Percentiles rank a stretch among this genome's conserved stretches.
phyloP scores from a whole-genome alignment of 2,797 vertebrate genomes.

The Intellagama lesueurii region DNA sequence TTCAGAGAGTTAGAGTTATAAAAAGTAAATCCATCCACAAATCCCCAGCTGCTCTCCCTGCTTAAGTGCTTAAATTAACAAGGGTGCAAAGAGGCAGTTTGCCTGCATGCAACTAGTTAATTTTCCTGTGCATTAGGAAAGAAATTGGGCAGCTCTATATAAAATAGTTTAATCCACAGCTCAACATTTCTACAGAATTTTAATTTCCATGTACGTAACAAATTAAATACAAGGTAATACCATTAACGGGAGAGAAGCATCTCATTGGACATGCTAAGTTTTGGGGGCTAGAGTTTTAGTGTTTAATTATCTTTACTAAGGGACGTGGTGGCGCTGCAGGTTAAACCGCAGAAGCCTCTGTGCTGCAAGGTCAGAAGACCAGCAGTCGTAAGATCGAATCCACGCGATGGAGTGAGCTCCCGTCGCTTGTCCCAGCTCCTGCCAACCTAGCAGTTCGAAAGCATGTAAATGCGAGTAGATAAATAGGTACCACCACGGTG shows the following conservation, averaged over 20 bases:
- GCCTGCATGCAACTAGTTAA: conserved; percentile 7
- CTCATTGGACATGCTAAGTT: background rate
- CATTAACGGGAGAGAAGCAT: background rate
- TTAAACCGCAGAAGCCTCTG: too few species aligned
- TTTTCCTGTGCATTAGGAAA: background rate
- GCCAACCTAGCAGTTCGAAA: too few species aligned
- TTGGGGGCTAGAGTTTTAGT: background rate
- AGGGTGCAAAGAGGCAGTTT: conserved; percentile 24
- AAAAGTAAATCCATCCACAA: conserved; percentile 66
- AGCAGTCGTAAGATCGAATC: too few species aligned
- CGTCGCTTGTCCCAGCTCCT: too few species aligned
- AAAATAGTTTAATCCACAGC: background rate
- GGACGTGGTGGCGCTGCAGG: too few species aligned
- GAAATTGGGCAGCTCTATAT: background rate
- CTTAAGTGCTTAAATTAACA: conserved; percentile 46
- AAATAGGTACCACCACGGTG: too few species aligned
- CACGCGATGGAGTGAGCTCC: too few species aligned
- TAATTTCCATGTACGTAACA: background rate
- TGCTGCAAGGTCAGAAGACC: too few species aligned
- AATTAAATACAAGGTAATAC: background rate
- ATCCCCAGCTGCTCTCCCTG: background rate
- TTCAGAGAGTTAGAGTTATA: conserved; percentile 42
- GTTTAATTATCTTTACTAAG: background rate
- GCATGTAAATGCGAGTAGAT: too few species aligned
- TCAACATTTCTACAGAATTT: background rate